phyloP scores from a whole-genome alignment of 2,113 vertebrate species.

The Verasper variegatus region DNA sequence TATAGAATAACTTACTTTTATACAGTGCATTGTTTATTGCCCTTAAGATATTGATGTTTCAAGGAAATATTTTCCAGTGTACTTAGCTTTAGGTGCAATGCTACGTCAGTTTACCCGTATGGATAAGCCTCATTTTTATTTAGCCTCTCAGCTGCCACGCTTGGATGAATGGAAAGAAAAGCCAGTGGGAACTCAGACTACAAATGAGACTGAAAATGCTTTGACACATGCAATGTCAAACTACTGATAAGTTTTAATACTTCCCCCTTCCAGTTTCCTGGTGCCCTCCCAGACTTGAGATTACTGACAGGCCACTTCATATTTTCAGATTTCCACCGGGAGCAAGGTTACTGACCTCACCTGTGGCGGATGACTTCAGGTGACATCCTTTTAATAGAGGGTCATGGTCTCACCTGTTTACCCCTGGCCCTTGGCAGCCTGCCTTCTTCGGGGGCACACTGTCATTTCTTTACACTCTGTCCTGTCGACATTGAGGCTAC shows the following conservation, averaged over 20 bases:
- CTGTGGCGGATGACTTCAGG: conserved; percentile 40
- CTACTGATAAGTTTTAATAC: conserved; percentile 60
- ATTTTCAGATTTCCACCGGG: conserved; percentile 42
- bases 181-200: conserved; percentile 58
- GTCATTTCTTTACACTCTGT: conserved; percentile 6
- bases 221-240: conserved; percentile 53
- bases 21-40: conserved; percentile 10
- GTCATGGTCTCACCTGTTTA: conserved; percentile 44
- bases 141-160: conserved; percentile 55
- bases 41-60: conserved; percentile 34
- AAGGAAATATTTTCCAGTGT: conserved; percentile 33
- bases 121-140: conserved; percentile 60
- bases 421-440: conserved; percentile 27
- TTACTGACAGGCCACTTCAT: conserved; percentile 54
- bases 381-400: conserved; percentile 66
- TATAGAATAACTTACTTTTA: neutral
- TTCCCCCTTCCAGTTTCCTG: conserved; percentile 30
- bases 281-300: conserved; percentile 27
- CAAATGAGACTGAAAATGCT: conserved; percentile 62
- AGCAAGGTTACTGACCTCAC: conserved; percentile 26
- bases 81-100: conserved; percentile 52
- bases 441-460: conserved; percentile 27
- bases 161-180: conserved; percentile 65
- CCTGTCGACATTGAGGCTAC: conserved; percentile 51
- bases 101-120: conserved; percentile 58